phyloP scores from a whole-genome alignment of 2,113 vertebrate genomes.

The Tragelaphus strepsiceros region DNA sequence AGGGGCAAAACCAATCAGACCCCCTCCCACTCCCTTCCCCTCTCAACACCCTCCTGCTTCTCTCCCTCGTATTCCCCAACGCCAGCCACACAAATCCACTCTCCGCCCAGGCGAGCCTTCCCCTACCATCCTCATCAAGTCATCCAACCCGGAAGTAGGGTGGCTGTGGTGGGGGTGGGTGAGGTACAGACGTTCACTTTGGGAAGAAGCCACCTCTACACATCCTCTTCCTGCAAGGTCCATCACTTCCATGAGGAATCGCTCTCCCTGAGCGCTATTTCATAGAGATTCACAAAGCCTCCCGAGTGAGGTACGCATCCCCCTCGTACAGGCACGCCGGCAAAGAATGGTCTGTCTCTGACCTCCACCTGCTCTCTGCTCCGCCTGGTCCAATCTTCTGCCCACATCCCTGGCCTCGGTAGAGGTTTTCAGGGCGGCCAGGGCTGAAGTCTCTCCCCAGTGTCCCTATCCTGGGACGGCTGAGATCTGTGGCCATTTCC shows the following conservation, averaged over 20 bases:
- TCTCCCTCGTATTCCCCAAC: not conserved
- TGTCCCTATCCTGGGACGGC: not conserved
- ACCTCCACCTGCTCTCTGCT: not conserved
- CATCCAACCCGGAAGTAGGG: not conserved
- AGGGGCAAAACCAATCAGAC: not conserved
- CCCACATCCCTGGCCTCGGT: not conserved
- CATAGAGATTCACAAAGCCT: not conserved
- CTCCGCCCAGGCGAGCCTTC: not conserved
- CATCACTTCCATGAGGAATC: not conserved
- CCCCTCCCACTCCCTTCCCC: not conserved
- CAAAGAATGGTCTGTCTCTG: not conserved
- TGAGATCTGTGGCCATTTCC: not conserved
- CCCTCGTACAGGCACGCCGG: not conserved
- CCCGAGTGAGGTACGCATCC: rapidly evolving
- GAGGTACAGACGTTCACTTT: not conserved
- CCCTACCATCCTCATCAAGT: not conserved
- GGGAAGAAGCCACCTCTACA: not conserved
- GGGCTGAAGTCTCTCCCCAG: not conserved
- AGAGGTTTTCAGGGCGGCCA: not conserved
- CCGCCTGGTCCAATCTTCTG: rapidly evolving
- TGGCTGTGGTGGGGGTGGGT: not conserved
- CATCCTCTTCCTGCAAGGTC: not conserved
- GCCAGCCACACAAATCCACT: not conserved
- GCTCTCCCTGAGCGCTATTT: not conserved
- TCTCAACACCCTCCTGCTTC: not conserved